Percentiles rank a stretch among this genome's conserved stretches.
phyloP scores from a whole-genome alignment of 2,797 vertebrate species.

The Microctenopoma lineatum region DNA sequence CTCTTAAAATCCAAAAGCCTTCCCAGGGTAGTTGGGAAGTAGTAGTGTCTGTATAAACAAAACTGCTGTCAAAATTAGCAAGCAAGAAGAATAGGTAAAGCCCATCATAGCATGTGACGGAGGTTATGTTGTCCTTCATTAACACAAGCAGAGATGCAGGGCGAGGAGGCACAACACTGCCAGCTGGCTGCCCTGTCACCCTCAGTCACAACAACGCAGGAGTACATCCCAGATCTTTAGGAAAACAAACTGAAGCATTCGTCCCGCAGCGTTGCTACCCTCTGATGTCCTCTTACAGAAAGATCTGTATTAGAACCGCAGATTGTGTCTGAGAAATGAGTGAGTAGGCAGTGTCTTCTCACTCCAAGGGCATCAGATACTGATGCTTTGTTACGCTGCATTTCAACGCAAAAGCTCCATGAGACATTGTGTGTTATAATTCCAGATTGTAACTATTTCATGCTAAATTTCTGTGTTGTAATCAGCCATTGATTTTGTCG shows the following conservation, averaged over 20 bases:
- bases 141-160: constrained; percentile 34
- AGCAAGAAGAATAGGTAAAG: constrained; percentile 10
- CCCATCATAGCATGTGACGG: constrained; percentile 19
- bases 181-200: constrained; percentile 35
- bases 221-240: constrained; percentile 39
- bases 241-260: constrained; percentile 31
- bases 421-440: too few relatives aligned
- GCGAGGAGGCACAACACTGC: constrained; percentile 18
- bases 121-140: constrained; percentile 69
- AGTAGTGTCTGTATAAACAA: neutral
- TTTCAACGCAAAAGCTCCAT: too few relatives aligned
- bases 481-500: too few relatives aligned
- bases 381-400: too few relatives aligned
- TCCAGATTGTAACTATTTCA: too few relatives aligned
- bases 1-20: neutral
- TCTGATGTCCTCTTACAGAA: constrained; percentile 22
- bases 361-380: too few relatives aligned
- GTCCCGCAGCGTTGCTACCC: constrained; percentile 12
- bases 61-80: constrained; percentile 8
- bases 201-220: constrained; percentile 35
- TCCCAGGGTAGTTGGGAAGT: too few relatives aligned
- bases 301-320: neutral
- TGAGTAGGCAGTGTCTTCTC: too few relatives aligned
- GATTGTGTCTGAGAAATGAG: neutral
- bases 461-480: too few relatives aligned